phyloP scores from a whole-genome alignment of 2,113 vertebrate species.

The Chrysochloris asiatica region DNA sequence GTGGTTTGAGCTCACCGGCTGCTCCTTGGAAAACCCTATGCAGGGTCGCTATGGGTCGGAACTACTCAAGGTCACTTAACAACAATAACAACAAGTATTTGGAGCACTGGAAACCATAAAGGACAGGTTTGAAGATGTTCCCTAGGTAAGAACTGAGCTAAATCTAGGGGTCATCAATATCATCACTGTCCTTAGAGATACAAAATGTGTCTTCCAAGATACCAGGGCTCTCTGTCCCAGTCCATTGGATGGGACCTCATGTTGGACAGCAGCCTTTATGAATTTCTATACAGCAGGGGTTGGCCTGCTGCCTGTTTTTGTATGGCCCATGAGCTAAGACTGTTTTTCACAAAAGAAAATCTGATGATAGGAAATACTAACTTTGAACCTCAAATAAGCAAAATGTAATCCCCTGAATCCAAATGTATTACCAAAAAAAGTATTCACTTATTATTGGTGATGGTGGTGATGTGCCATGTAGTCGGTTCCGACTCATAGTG shows the following conservation, averaged over 20 bases:
- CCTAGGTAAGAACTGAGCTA: background rate
- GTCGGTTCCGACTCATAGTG: no score
- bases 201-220: background rate
- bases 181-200: background rate
- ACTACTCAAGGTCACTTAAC: no score
- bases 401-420: background rate
- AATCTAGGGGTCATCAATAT: background rate
- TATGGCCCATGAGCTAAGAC: background rate
- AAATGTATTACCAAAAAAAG: no score
- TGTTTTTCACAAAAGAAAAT: background rate
- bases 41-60: no score
- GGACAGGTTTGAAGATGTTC: background rate
- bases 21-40: no score
- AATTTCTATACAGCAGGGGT: background rate
- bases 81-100: no score
- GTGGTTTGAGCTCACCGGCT: no score
- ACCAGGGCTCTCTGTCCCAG: background rate
- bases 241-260: background rate
- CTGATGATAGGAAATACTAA: constrained; percentile 26
- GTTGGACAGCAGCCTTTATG: background rate
- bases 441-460: no score
- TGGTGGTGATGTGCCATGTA: no score
- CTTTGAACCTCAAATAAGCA: background rate
- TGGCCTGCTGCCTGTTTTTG: background rate
- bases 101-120: no score